Base-by-base conservation (phyloP, 1,140 invertebrate species). In the Psix sp. region DNA sequence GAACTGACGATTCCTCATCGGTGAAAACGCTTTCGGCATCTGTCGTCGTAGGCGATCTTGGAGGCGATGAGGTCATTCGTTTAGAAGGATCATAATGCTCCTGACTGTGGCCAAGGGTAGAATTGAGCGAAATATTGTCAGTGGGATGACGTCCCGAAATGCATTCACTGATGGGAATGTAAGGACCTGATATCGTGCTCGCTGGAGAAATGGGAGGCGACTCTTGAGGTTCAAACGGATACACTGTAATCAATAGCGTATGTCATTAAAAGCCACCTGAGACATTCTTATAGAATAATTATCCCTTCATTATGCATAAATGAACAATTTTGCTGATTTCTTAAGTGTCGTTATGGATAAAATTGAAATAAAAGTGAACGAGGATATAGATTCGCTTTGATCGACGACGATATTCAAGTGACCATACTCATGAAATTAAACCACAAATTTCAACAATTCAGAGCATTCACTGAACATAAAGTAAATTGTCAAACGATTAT, bases 111-210 rank as follows among this genome's bases (percentile, higher is more conserved):
- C 80, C 74, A 26, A 83, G 54, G 26, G 72, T 36, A 3, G 83
- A 87, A 76, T 65, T 85, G 9, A 86, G 75, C 18, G 84, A 87
- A 56, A 81, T 86, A 13, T 80, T 84, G 39, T 87, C 85, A 38
- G 82, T 85, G 1, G 89, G 84, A 6, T 91, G 90, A 60, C 89
- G 90, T 35, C 96, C 96, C 48, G 95, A 95, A 66, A 94, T 93
- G 83, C 96, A 98, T 84, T 97, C 95, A 54, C 94, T 96, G 70
- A 95, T 92, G 16, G 93, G 91, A 86, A 94, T 94, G 77, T 95
- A 95, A 0, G 93, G 93, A 3, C 91, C 91, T 2, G 91, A 90
- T 18, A 89, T 89, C 16, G 88, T 89, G 66, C 89, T 90, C 10
- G 87, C 84, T 1, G 89, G 89, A 15, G 89, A 89, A 68, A 88